phyloP scores from a whole-genome alignment of 1,140 invertebrate species.

The Lepidotrigona ventralis region DNA sequence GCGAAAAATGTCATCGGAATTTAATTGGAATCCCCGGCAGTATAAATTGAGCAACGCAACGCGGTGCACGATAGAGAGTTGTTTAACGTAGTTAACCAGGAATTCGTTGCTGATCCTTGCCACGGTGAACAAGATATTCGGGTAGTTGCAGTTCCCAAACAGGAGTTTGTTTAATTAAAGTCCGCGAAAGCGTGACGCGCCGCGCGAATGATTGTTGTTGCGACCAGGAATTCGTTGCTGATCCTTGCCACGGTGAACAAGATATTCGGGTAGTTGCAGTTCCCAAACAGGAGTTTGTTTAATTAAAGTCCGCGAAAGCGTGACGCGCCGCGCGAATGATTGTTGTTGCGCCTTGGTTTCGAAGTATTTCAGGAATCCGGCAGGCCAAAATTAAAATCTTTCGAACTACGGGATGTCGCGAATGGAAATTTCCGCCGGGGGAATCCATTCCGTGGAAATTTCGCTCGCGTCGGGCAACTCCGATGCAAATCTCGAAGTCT shows the following conservation, averaged over 20 bases:
- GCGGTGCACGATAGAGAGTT: not conserved
- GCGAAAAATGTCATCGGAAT: not conserved
- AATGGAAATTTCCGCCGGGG: not conserved
- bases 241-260: conserved; percentile 1
- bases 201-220: too few species aligned
- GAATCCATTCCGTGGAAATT: not conserved
- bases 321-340: not conserved
- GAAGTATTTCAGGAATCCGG: not conserved
- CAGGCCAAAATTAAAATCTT: not conserved
- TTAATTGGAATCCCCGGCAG: not conserved
- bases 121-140: conserved; percentile 2
- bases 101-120: not conserved
- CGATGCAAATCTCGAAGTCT: not conserved
- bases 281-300: not conserved
- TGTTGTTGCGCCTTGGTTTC: not conserved
- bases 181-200: not conserved
- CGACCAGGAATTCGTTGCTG: not conserved
- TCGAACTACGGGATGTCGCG: not conserved
- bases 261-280: conserved; percentile 9
- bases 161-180: conserved; percentile 11
- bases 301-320: not conserved
- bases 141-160: not conserved
- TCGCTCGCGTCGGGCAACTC: not conserved
- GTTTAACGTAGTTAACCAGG: not conserved
- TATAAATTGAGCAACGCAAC: not conserved